Conservation (phyloP, 2,113 vertebrate genomes). For the Sinocyclocheilus rhinocerous region DNA sequence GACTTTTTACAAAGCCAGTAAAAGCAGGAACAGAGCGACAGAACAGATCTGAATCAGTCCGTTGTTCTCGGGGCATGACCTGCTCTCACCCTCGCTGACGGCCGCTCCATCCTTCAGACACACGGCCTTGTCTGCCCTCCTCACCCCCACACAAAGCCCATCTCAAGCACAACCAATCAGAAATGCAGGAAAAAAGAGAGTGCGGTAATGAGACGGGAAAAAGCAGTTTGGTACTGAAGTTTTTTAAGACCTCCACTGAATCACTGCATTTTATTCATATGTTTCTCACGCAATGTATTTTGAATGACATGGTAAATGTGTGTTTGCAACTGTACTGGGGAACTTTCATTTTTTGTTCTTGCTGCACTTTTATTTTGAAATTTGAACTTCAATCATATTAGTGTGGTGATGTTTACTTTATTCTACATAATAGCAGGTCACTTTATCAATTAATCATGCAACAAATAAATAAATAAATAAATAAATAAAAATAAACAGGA, state of each 20-base stretch:
- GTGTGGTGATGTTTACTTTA: background rate
- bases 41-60: conserved; percentile 38
- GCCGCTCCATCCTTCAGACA: background rate
- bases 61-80: background rate
- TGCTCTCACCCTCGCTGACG: background rate
- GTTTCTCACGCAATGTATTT: background rate
- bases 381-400: background rate
- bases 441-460: background rate
- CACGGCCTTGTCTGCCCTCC: conserved; percentile 3
- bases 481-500: no score
- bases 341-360: background rate
- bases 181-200: background rate
- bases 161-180: conserved; percentile 8
- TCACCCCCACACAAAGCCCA: conserved; percentile 19
- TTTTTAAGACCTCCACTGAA: background rate
- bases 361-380: background rate
- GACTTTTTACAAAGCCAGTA: conserved; percentile 6
- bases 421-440: background rate
- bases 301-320: background rate
- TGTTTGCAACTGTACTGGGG: no score
- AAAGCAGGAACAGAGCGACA: background rate
- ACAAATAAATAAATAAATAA: no score
- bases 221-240: no score
- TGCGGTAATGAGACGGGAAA: background rate
- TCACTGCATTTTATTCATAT: background rate